Evolutionary conservation across 2,888 invertebrate genomes (phyloP).

Genomic region (Myopa tessellatipennis): DNA sequence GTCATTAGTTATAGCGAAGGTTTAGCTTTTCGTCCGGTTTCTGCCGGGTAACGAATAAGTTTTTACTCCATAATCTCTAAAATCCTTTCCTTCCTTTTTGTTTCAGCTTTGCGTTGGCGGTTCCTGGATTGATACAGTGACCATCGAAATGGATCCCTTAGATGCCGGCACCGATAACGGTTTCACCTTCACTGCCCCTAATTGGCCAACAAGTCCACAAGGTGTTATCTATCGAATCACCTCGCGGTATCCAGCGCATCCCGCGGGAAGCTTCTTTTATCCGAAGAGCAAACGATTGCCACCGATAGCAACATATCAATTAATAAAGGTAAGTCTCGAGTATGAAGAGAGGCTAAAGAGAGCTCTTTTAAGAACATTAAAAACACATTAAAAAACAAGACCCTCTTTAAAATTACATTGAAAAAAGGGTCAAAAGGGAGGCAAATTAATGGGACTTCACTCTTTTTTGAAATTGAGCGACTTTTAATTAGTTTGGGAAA

Average conservation of each 20-base stretch:
- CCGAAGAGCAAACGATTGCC: conserved; percentile 88
- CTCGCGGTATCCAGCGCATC: conserved; percentile 88
- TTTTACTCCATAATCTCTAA: too few relatives aligned
- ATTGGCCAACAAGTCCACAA: conserved; percentile 93
- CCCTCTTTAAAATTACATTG: too few relatives aligned
- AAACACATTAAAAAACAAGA: background rate
- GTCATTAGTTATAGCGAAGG: too few relatives aligned
- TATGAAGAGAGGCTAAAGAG: background rate
- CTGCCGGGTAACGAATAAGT: too few relatives aligned
- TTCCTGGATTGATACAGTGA: conserved; percentile 90
- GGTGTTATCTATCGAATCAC: conserved; percentile 91
- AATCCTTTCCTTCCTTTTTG: background rate
- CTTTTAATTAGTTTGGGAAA: too few relatives aligned
- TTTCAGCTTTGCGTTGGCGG: conserved; percentile 87
- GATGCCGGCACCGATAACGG: conserved; percentile 96
- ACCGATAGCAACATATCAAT: conserved; percentile 90
- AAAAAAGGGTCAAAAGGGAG: too few relatives aligned
- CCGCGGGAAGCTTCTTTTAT: conserved; percentile 94
- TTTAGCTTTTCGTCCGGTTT: too few relatives aligned
- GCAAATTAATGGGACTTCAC: too few relatives aligned
- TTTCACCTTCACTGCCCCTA: conserved; percentile 95
- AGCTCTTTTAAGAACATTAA: background rate
- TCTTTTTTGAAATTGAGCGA: too few relatives aligned
- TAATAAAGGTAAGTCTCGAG: conserved; percentile 79
- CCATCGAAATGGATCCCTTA: conserved; percentile 89